A percentile compares a stretch with the other conserved stretches of the same genome.
phyloP scores from a whole-genome alignment of 2,113 vertebrate species.

The Chaenogobius annularis region DNA sequence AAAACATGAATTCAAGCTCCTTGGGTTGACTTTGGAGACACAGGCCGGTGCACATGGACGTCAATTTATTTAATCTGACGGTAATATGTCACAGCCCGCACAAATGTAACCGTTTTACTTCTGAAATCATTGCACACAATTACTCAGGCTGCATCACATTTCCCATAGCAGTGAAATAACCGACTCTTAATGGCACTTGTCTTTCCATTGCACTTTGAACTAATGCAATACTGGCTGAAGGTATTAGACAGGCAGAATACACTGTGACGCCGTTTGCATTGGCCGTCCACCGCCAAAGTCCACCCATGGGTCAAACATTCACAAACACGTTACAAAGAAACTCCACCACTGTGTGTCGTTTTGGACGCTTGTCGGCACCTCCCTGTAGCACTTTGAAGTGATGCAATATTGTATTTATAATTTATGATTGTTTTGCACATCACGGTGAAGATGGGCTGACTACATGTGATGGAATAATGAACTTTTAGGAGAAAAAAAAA shows the following conservation, averaged over 20 bases:
- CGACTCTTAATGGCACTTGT: slow-evolving; percentile 9
- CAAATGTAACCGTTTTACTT: not conserved
- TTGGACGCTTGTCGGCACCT: slow-evolving; percentile 64
- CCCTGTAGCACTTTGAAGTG: slow-evolving; percentile 81
- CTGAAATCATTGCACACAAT: not conserved
- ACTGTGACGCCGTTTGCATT: slow-evolving; percentile 18
- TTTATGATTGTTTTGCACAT: slow-evolving; percentile 72
- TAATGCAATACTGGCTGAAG: slow-evolving; percentile 62
- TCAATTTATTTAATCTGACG: too few relatives aligned
- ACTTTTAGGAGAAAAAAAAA: slow-evolving; percentile 10
- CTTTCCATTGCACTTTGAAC: slow-evolving; percentile 58
- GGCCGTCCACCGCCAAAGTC: slow-evolving; percentile 39
- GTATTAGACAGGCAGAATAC: not conserved
- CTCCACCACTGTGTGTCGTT: slow-evolving; percentile 34
- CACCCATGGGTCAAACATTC: slow-evolving; percentile 13
- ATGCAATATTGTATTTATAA: slow-evolving; percentile 79
- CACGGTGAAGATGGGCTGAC: slow-evolving; percentile 39
- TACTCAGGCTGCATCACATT: not conserved
- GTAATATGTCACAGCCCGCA: too few relatives aligned
- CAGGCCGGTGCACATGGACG: not conserved
- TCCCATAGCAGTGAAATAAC: not conserved
- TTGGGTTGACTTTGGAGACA: not conserved
- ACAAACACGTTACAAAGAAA: slow-evolving; percentile 31
- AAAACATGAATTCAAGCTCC: slow-evolving; percentile 15
- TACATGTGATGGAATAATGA: slow-evolving; percentile 48